These are phyloP conservation scores for Lampris megalopsis DNA, from an alignment of 2,113 vertebrate genomes.

Conservation along the genomic window DNA sequence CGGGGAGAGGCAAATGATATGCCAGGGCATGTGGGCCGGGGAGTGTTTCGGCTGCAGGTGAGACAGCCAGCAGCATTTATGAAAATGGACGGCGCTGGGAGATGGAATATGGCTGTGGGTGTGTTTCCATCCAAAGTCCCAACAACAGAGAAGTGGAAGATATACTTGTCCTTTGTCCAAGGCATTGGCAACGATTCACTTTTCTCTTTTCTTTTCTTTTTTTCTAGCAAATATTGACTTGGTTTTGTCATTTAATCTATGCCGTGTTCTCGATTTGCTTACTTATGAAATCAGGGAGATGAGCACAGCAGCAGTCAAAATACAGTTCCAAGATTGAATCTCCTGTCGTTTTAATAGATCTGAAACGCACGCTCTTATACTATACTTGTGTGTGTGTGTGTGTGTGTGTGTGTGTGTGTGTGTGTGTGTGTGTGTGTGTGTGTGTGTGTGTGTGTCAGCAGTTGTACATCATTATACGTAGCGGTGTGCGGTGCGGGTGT, in stretches of 20 bases:
- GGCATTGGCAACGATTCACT: slow-evolving; percentile 63
- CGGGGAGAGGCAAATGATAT: slow-evolving; percentile 75
- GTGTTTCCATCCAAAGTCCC: slow-evolving; percentile 58
- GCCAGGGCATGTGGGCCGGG: slow-evolving; percentile 83
- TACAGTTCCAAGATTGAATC: slow-evolving; percentile 22
- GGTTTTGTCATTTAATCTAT: slow-evolving; percentile 59
- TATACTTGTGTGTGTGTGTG: slow-evolving; percentile 28
- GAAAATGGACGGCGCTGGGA: slow-evolving; percentile 83
- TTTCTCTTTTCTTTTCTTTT: too few relatives aligned
- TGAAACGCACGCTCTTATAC: neutral
- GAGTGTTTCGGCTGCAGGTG: slow-evolving; percentile 80
- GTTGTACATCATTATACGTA: slow-evolving; percentile 71
- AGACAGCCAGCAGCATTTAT: slow-evolving; percentile 87
- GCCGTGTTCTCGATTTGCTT: slow-evolving; percentile 49
- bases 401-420: neutral
- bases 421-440: neutral
- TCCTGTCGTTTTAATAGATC: slow-evolving; percentile 35
- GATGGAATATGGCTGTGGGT: slow-evolving; percentile 65
- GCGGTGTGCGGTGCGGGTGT: slow-evolving; percentile 46
- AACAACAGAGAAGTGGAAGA: slow-evolving; percentile 51
- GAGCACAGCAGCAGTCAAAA: slow-evolving; percentile 22
- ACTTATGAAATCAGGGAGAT: slow-evolving; percentile 44
- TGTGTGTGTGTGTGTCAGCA: slow-evolving; percentile 8
- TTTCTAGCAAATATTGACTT: slow-evolving; percentile 60
- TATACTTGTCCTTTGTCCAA: slow-evolving; percentile 61